A percentile compares a stretch with the other conserved stretches of the same genome.
phyloP scores from a whole-genome alignment of 2,797 vertebrate species.

The Mormyrops attenuatus region DNA sequence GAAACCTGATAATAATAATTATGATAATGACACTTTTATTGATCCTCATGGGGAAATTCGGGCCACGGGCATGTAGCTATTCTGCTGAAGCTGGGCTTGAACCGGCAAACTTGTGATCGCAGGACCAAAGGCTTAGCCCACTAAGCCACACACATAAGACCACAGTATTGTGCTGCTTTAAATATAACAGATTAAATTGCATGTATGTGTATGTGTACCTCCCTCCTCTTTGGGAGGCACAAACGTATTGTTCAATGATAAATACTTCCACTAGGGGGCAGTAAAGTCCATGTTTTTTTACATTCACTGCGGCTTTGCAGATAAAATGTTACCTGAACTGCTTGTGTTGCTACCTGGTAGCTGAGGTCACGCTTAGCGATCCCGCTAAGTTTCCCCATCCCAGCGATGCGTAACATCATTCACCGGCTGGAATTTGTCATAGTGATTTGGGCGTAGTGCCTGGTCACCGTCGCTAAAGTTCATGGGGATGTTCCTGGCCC shows the following conservation, averaged over 20 bases:
- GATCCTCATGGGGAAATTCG: neutral
- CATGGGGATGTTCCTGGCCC: neutral
- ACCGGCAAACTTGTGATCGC: neutral
- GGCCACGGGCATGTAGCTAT: neutral
- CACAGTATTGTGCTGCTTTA: neutral
- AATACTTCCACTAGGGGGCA: constrained; percentile 49
- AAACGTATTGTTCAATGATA: neutral
- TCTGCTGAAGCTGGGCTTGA: neutral
- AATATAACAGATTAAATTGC: neutral
- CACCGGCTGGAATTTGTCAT: neutral
- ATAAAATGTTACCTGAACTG: neutral
- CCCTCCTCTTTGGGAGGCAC: neutral
- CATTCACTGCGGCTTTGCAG: neutral
- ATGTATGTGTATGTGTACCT: neutral
- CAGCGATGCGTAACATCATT: neutral
- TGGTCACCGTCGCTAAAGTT: neutral
- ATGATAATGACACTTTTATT: neutral
- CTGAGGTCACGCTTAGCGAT: neutral
- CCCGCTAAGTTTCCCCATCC: neutral
- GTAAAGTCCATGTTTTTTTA: constrained; percentile 39
- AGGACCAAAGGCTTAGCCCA: neutral
- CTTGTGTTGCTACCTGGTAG: neutral
- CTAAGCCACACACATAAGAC: neutral
- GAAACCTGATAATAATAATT: neutral
- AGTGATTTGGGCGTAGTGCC: neutral